A percentile compares a stretch with the other conserved stretches of the same genome.
Conservation (phyloP, 2,113 vertebrate genomes). For the Choloepus hoffmanni region DNA sequence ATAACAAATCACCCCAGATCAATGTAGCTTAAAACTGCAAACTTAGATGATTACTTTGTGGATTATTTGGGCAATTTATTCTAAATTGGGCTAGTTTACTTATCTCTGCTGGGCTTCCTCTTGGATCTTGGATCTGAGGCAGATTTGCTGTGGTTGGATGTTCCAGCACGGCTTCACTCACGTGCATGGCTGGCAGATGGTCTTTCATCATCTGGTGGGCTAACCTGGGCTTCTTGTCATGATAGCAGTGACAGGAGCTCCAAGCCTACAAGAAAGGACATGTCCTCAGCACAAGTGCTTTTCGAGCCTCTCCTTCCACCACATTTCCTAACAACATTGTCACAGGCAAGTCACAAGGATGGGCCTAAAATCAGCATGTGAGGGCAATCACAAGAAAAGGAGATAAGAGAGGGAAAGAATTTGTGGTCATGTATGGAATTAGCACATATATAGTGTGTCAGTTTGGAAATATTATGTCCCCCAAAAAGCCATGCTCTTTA, state of each 20-base stretch:
- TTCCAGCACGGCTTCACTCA: accelerated
- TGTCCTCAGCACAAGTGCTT: background rate
- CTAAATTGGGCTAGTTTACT: background rate
- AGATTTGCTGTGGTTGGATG: background rate
- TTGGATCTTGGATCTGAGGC: background rate
- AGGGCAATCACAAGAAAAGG: background rate
- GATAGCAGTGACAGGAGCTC: background rate
- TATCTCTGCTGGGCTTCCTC: background rate
- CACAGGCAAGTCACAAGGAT: background rate
- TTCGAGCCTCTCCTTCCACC: background rate
- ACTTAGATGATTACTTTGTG: background rate
- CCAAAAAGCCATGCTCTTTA: too few relatives aligned
- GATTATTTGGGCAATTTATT: background rate
- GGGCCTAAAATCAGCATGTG: accelerated
- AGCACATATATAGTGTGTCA: background rate
- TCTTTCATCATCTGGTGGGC: background rate
- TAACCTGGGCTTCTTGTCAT: background rate
- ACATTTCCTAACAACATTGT: background rate
- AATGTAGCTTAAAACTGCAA: background rate
- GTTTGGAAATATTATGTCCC: too few relatives aligned
- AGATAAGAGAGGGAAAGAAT: accelerated
- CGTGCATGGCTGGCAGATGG: too few relatives aligned
- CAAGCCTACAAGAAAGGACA: background rate
- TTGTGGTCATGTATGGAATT: background rate
- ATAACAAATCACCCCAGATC: background rate